Base-by-base conservation (phyloP, 2,113 vertebrate species). In the Lanius collurio region DNA sequence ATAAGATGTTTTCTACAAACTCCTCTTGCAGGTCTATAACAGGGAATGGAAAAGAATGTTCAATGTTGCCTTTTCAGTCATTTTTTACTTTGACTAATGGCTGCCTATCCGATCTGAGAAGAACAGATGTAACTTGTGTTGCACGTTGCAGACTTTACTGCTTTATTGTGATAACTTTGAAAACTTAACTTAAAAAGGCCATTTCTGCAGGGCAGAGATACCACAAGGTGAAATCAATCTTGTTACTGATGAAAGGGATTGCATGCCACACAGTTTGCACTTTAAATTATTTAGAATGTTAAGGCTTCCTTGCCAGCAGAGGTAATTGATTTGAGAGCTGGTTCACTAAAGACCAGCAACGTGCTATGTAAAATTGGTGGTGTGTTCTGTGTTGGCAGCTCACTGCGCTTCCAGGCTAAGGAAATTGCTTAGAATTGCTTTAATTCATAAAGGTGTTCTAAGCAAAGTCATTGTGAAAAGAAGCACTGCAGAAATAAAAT, bases 251-350 rank as follows among this genome's bases (percentile, higher is more conserved):
- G 74, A 92, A 97, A 96, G 88, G 52, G 96, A 93, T 91, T 85
- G 70, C 57, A 41, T 90, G 83, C 63, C 69, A 68, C 81, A 87
- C 49, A 67, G 71, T 87, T 79, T 75, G 83, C 79, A 65, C 79
- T 96, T 95, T 96, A 97, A 97, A 97, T 98, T 98, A 97, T 98
- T 98, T 92, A 97, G 57, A 93, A 81, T 16, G 41, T 70, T 79
- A 96, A 97, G 56, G 70, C 39, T 97, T 97, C 96, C 93, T 97
- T 95, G 90, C 87, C 90, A 97, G 67, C 71, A 87, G 76, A 97
- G 18, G 0, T 94, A 94, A 98, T 97, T 97, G 96, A 97, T 97
- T 97, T 97, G 94, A 91, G 94, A 92, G 78, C 27, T 93, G 67
- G n/a, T 79, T 88, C 92, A 83, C 96, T 97, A 93, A 96, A 93